Conservation (phyloP, 2,797 vertebrate genomes). For the Peromyscus aztecus region DNA sequence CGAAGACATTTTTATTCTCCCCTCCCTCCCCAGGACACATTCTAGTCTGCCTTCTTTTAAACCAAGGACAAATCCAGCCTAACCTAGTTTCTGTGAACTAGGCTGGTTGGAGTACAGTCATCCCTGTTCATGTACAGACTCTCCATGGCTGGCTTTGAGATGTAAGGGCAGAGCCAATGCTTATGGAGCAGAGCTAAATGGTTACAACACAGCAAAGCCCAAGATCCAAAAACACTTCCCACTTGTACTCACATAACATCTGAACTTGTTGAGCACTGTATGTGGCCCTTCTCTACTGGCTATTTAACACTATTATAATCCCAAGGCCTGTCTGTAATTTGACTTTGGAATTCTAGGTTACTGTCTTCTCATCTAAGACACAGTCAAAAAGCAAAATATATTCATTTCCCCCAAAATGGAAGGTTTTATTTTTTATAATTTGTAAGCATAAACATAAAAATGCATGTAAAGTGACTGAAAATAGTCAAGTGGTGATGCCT, state of each 20-base stretch:
- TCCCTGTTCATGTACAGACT: neutral
- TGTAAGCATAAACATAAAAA: neutral
- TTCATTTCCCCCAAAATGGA: neutral
- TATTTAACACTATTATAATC: neutral
- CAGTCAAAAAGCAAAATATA: constrained; percentile 21
- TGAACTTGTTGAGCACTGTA: neutral
- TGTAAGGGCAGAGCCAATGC: neutral
- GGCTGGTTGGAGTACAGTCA: neutral
- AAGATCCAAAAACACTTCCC: neutral
- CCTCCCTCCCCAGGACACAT: neutral
- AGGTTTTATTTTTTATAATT: neutral
- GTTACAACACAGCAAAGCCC: neutral
- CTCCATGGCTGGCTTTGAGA: neutral
- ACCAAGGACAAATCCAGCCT: neutral
- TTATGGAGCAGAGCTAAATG: neutral
- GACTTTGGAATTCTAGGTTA: neutral
- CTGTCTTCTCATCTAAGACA: constrained; percentile 15
- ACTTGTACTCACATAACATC: neutral
- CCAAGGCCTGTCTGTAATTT: neutral
- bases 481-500: neutral
- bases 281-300: neutral
- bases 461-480: neutral
- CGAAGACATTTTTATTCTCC: too few species aligned
- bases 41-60: constrained; percentile 20
- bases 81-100: constrained; percentile 24